Evolutionary conservation across 2,888 invertebrate species (phyloP), one percentile per base, ranked within the genome.

Genomic region (Tridacna crocea): DNA sequence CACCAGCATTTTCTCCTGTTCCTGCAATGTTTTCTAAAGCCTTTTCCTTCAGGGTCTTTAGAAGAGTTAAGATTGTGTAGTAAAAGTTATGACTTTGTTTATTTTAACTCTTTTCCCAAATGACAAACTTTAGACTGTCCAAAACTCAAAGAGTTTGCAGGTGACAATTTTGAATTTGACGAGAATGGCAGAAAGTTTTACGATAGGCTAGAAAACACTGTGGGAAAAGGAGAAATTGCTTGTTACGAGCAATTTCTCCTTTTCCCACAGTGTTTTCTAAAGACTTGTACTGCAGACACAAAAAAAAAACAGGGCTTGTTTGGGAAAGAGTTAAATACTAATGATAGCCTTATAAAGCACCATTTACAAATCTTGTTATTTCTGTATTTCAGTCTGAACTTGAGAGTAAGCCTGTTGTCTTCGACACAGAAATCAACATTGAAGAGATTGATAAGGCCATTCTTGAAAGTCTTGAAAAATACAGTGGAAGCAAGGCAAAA

Each of bases 371-470:
- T 4, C 10, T 55, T 51, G 51, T 51, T 55, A 19, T 55, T 61
- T 19, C 22, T 61, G 0, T 61, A 61, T 61, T 61, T 61, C 24
- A 61, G 61, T 13, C 24, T 61, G 61, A 22, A 3, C 13, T 13
- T 0, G 8, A 1, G 10, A 24, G 61, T 10, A 24, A 24, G n/a
- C 61, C 61, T 61, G 13, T 13, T n/a, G 22, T 13, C 22, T n/a
- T 24, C 2, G 61, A 61, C 13, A 22, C 19, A 10, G 22, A 13
- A 13, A 61, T 61, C 24, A 61, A 22, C 24, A 22, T 61, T n/a
- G 61, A 61, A 24, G 61, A 61, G 24, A 22, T 61, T 24, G 61
- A 61, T 22, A 61, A 61, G 61, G 61, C 61, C 15, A 61, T 61
- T 61, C 15, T 61, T 17, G 61, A 61, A 24, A 61, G 61, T 61